These are phyloP conservation scores for Aurelia aurita DNA, from an alignment of 30 jellyfish, hydroid and myxozoan species.

Conservation along the genomic window DNA sequence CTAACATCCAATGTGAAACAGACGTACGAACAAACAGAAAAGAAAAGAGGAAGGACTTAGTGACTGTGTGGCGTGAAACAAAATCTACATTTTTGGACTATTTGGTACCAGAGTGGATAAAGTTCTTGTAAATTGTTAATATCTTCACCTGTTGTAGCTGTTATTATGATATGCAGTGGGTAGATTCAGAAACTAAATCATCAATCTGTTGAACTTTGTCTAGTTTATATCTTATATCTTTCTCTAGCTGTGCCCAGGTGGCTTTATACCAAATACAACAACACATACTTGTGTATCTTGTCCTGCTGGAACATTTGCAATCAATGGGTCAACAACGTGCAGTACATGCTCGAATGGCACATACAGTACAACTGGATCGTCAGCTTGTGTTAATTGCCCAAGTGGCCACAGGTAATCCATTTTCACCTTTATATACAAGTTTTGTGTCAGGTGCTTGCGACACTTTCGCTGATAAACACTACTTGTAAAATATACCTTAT, in stretches of 20 bases:
- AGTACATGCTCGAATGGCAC: constrained; percentile 82
- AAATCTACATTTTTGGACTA: too few species aligned
- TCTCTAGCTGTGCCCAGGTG: constrained; percentile 89
- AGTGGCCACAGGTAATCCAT: constrained; percentile 49
- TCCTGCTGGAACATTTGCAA: constrained; percentile 84
- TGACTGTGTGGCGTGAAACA: too few species aligned
- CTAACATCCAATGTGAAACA: too few species aligned
- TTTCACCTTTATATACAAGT: neutral
- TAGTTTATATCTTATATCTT: neutral
- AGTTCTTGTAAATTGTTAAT: too few species aligned
- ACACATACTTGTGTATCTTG: constrained; percentile 81
- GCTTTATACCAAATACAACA: constrained; percentile 67
- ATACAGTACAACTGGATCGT: constrained; percentile 75
- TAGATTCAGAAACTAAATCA: neutral
- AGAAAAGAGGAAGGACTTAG: too few species aligned
- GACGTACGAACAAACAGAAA: too few species aligned
- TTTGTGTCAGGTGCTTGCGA: too few species aligned
- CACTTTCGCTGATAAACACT: too few species aligned
- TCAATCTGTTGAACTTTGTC: neutral
- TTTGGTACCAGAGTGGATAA: too few species aligned
- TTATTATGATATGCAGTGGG: too few species aligned
- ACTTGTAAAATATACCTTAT: too few species aligned
- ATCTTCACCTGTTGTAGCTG: too few species aligned
- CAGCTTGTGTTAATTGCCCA: constrained; percentile 82
- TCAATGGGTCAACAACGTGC: constrained; percentile 81